Conservation (phyloP, 1,140 invertebrate genomes). For the Panulirus ornatus region DNA sequence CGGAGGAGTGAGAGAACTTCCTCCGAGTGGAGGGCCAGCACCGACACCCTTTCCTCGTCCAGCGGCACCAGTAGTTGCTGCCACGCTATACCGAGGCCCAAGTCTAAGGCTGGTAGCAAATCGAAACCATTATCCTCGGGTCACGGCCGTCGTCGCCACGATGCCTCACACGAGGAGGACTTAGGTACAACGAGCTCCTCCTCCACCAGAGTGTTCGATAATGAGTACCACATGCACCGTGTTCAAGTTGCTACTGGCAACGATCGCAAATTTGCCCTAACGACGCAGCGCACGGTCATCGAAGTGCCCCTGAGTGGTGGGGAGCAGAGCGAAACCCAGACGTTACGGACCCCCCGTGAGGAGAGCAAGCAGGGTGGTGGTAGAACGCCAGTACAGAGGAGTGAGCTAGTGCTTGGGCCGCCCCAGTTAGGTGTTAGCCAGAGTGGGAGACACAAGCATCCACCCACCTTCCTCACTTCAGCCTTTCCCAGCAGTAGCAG, state of each 20-base stretch:
- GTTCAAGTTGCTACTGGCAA: conserved; percentile 52
- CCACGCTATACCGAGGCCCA: conserved; percentile 9
- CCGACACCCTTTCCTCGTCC: conserved; percentile 43
- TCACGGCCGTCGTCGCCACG: neutral
- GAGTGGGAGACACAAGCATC: neutral
- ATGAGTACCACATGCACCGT: conserved; percentile 46
- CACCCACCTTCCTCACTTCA: conserved; percentile 14
- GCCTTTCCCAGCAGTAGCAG: conserved; percentile 32
- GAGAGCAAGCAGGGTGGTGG: neutral
- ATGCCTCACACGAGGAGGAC: neutral
- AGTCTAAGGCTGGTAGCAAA: neutral
- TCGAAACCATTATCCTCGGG: neutral
- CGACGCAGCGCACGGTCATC: conserved; percentile 28
- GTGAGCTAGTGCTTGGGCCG: conserved; percentile 36
- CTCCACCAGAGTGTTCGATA: conserved; percentile 20
- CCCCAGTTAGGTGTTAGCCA: conserved; percentile 23
- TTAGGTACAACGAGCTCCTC: conserved; percentile 17
- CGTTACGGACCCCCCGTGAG: neutral
- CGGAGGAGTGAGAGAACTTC: neutral
- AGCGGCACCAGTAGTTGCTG: conserved; percentile 47
- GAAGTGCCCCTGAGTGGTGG: conserved; percentile 36
- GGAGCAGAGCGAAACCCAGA: neutral
- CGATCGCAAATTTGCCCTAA: conserved; percentile 39
- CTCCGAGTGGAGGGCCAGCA: conserved; percentile 34
- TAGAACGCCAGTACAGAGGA: conserved; percentile 27